Conservation (phyloP, 2,888 invertebrate species). For the Cecidostiba fungosa region DNA sequence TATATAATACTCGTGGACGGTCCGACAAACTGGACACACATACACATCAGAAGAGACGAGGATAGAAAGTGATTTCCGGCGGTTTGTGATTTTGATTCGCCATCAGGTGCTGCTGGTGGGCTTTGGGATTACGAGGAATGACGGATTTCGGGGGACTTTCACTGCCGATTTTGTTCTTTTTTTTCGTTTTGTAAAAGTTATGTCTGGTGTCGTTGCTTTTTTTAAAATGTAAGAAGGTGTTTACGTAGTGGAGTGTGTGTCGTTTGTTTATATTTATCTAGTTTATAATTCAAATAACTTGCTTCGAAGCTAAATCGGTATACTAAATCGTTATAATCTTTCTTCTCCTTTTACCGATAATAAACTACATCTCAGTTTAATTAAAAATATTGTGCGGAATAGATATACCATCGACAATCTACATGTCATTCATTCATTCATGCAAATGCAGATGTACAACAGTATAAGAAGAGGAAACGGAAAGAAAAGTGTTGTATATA, state of each 20-base stretch:
- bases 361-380: too few relatives aligned
- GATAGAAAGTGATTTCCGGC: constrained; percentile 44
- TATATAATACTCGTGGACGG: too few relatives aligned
- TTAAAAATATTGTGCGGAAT: too few relatives aligned
- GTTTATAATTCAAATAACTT: too few relatives aligned
- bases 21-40: too few relatives aligned
- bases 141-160: not conserved
- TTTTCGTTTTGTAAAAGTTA: not conserved
- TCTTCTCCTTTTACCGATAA: too few relatives aligned
- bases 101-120: not conserved
- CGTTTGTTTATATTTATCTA: too few relatives aligned
- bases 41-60: not conserved
- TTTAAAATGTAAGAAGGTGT: too few relatives aligned
- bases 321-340: too few relatives aligned
- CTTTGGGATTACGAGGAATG: not conserved
- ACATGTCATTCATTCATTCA: not conserved
- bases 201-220: too few relatives aligned
- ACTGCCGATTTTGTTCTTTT: not conserved
- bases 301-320: too few relatives aligned
- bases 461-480: not conserved
- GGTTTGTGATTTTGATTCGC: not conserved
- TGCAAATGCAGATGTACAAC: not conserved
- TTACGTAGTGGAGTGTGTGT: too few relatives aligned
- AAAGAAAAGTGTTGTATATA: not conserved
- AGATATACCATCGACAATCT: not conserved